These are phyloP conservation scores for Drosophila pseudoobscura DNA, from an alignment of 1,140 invertebrate species.

Conservation along the genomic window DNA sequence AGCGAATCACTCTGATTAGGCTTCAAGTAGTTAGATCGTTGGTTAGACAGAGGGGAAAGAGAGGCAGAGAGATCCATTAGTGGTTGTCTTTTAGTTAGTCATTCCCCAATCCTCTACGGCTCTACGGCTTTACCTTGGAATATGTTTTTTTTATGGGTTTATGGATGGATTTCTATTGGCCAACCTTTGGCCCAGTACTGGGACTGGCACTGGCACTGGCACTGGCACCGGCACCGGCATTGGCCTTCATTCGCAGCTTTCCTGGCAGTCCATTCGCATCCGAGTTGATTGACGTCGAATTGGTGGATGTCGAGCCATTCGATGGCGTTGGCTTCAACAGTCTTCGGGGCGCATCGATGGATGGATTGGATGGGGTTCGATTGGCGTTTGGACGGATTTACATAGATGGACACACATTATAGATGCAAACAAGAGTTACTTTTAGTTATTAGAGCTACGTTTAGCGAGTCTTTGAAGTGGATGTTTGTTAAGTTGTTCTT, in stretches of 20 bases:
- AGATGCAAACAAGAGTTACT: slow-evolving; percentile 38
- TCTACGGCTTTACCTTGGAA: slow-evolving; percentile 24
- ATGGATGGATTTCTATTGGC: not conserved
- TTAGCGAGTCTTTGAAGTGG: slow-evolving; percentile 18
- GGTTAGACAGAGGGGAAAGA: slow-evolving; percentile 1
- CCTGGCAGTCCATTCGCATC: slow-evolving; percentile 50
- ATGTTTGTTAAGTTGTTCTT: slow-evolving; percentile 6
- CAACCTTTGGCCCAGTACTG: slow-evolving; percentile 1
- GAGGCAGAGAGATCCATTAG: no score
- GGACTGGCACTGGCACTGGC: not conserved
- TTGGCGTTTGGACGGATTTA: slow-evolving; percentile 15
- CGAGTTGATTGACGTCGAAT: slow-evolving; percentile 66
- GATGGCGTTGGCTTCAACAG: slow-evolving; percentile 66
- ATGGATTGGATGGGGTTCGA: slow-evolving; percentile 8
- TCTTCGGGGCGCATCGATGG: slow-evolving; percentile 38
- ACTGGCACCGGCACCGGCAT: not conserved
- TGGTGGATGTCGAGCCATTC: slow-evolving; percentile 54
- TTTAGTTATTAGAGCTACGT: slow-evolving; percentile 6
- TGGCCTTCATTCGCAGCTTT: slow-evolving; percentile 56
- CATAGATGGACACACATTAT: slow-evolving; percentile 46
- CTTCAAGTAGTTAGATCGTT: not conserved
- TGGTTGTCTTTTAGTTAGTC: slow-evolving; percentile 2
- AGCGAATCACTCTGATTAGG: not conserved
- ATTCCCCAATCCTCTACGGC: not conserved
- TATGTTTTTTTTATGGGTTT: slow-evolving; percentile 1